Percentiles rank a stretch among this genome's conserved stretches.
These are phyloP conservation scores for Tolypeutes matacus DNA, from an alignment of 2,797 vertebrate species.

Conservation along the genomic window DNA sequence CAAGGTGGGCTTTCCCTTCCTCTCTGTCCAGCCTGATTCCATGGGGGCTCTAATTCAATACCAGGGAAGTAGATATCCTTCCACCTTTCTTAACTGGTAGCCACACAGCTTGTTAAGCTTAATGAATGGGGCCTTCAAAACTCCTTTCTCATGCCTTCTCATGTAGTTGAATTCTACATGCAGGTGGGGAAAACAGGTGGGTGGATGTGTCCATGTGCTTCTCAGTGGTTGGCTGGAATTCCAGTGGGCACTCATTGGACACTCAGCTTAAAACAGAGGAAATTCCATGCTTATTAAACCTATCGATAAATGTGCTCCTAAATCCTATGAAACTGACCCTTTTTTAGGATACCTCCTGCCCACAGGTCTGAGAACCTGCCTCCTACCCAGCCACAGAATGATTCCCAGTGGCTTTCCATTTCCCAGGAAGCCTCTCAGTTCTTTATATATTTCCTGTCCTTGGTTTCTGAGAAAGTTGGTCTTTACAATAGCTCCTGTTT, in stretches of 20 bases:
- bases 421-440: not conserved
- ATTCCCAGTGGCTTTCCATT: not conserved
- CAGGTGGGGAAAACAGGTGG: slow-evolving; percentile 40
- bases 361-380: not conserved
- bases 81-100: slow-evolving; percentile 24
- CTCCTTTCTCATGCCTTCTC: slow-evolving; percentile 34
- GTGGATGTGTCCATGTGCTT: not conserved
- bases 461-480: not conserved
- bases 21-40: not conserved
- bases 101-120: slow-evolving; percentile 64
- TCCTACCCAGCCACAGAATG: not conserved
- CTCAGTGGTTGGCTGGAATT: not conserved
- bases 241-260: not conserved
- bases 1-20: not conserved
- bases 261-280: not conserved
- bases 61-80: not conserved
- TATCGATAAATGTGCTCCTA: not conserved
- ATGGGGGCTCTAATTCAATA: not conserved
- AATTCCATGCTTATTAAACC: not conserved
- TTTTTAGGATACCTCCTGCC: not conserved
- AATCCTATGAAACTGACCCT: not conserved
- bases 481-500: not conserved
- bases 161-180: not conserved
- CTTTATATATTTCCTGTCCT: not conserved
- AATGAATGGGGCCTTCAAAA: slow-evolving; percentile 64